These are phyloP conservation scores for Aplysina aerophoba DNA, from an alignment of 37 sponge, comb jelly and placozoan species.

Conservation along the genomic window DNA sequence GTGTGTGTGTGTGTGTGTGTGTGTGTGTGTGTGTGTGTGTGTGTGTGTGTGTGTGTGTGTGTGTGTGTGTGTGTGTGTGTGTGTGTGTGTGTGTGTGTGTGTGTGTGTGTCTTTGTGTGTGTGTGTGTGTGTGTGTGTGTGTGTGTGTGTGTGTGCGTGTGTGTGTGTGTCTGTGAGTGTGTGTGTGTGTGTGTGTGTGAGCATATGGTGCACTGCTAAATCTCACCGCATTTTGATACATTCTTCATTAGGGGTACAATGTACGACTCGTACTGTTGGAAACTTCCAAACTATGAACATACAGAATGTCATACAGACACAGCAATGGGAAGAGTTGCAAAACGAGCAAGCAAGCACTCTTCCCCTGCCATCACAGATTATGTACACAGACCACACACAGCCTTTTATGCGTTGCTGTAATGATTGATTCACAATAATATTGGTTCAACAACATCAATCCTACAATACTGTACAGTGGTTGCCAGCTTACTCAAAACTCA, in stretches of 20 bases:
- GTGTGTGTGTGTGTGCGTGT: constrained; percentile 42
- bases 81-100: constrained; percentile 42
- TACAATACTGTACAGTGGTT: too few species aligned
- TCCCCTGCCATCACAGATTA: neutral
- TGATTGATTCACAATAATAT: neutral
- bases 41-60: neutral
- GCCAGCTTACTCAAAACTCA: constrained; percentile 3
- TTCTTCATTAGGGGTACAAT: constrained; percentile 23
- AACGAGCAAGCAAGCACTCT: too few species aligned
- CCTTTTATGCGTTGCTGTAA: neutral
- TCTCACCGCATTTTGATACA: constrained; percentile 10
- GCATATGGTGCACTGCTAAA: too few species aligned
- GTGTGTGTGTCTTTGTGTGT: constrained; percentile 34
- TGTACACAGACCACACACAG: constrained; percentile 27
- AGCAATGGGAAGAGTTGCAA: too few species aligned
- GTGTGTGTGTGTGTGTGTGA: neutral
- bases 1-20: constrained; percentile 26
- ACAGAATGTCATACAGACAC: too few species aligned
- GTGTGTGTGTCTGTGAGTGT: constrained; percentile 37
- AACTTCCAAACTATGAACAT: neutral
- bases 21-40: neutral
- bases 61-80: constrained; percentile 41
- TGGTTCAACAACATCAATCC: too few species aligned
- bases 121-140: constrained; percentile 43
- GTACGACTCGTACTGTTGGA: neutral